Evolutionary conservation across 1,140 invertebrate genomes (phyloP).

Genomic region (Heliconius hermathena): DNA sequence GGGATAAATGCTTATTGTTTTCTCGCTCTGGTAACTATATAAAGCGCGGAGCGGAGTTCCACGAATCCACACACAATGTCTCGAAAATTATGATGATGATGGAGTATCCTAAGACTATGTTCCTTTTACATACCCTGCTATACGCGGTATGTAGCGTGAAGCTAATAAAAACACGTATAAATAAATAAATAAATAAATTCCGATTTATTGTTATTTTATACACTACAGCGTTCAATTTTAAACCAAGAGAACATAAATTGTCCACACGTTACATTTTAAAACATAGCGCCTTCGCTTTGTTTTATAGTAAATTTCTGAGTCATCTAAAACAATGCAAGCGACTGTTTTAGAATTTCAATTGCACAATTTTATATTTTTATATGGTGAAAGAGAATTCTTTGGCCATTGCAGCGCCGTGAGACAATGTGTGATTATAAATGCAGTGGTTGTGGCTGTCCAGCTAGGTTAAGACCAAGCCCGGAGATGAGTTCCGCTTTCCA

Average conservation of each 20-base stretch:
- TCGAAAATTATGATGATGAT: not conserved
- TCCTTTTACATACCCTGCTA: too few relatives aligned
- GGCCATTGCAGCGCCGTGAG: not conserved
- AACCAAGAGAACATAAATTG: slow-evolving; percentile 8
- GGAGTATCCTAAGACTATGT: too few relatives aligned
- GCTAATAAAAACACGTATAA: too few relatives aligned
- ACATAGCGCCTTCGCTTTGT: not conserved
- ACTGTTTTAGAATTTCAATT: slow-evolving; percentile 2
- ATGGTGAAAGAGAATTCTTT: not conserved
- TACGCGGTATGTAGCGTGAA: too few relatives aligned
- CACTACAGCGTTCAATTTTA: not conserved
- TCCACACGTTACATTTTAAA: slow-evolving; percentile 14
- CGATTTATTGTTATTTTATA: slow-evolving; percentile 3
- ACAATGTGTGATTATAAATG: too few relatives aligned
- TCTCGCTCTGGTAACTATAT: not conserved
- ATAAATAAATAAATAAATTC: not conserved
- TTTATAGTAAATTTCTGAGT: not conserved
- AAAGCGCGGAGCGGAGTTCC: not conserved
- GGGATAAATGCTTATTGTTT: not conserved
- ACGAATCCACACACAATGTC: not conserved
- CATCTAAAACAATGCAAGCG: not conserved
- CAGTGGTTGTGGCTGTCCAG: too few relatives aligned
- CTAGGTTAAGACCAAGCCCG: not conserved
- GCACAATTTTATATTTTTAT: not conserved
- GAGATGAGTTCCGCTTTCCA: not conserved